Conservation (phyloP, 2,888 invertebrate genomes). For the Dynastes hyllus region DNA sequence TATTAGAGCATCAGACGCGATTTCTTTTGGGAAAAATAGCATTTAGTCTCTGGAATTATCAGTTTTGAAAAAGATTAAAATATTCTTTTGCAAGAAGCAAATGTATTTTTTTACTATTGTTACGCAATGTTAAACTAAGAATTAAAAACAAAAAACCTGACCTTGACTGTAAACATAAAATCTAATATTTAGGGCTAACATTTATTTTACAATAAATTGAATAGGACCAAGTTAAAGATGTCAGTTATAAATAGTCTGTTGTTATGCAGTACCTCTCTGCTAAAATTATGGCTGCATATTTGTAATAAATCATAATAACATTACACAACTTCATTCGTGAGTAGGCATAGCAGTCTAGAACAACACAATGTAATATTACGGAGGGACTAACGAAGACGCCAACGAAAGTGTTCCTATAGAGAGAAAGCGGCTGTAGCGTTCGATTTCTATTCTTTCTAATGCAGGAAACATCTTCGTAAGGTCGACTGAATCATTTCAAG, state of each 20-base stretch:
- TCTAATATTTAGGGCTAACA: too few species aligned
- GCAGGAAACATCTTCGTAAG: slow-evolving; percentile 49
- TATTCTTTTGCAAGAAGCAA: too few species aligned
- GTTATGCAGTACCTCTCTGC: not conserved
- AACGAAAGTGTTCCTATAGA: slow-evolving; percentile 37
- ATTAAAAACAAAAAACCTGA: too few species aligned
- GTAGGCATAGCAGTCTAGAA: slow-evolving; percentile 1
- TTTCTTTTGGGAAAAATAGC: too few species aligned
- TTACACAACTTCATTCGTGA: slow-evolving; percentile 29
- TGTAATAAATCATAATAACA: slow-evolving; percentile 28
- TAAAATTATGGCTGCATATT: not conserved
- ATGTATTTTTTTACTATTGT: too few species aligned
- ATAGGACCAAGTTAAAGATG: too few species aligned
- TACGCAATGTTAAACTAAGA: too few species aligned
- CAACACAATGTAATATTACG: not conserved
- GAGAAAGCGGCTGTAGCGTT: slow-evolving; percentile 49
- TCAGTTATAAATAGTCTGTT: not conserved
- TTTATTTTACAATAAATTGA: too few species aligned
- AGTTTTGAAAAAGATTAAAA: too few species aligned
- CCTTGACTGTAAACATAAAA: too few species aligned
- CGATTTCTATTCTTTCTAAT: slow-evolving; percentile 53
- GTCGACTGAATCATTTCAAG: slow-evolving; percentile 38
- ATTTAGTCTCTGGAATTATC: too few species aligned
- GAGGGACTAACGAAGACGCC: slow-evolving; percentile 18
- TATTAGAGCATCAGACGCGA: too few species aligned